Conservation (phyloP, 2,888 invertebrate species). For the Trichopoda pennipes region DNA sequence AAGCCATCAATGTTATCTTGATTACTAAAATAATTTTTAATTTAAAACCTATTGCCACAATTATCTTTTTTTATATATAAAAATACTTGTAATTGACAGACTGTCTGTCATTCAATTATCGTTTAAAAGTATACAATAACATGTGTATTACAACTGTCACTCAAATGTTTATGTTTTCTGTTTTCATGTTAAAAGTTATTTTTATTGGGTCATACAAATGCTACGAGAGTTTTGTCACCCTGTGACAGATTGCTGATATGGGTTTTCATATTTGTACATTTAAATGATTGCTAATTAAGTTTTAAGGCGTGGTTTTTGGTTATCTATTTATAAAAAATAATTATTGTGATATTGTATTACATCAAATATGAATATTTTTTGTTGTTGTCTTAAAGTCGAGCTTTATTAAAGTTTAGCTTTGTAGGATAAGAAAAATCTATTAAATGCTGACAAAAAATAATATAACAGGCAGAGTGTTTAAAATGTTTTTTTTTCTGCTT, state of each 20-base stretch:
- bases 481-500: no score
- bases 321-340: conserved; percentile 7
- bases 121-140: conserved; percentile 46
- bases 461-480: no score
- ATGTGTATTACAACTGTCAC: conserved; percentile 60
- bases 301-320: neutral
- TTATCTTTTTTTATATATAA: neutral
- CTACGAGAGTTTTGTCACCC: neutral
- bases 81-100: neutral
- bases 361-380: neutral
- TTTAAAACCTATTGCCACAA: no score
- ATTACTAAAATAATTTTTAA: no score
- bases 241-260: conserved; percentile 48
- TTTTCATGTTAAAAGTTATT: conserved; percentile 2
- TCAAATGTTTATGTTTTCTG: conserved; percentile 19
- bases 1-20: no score
- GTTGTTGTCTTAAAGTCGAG: neutral
- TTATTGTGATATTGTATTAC: neutral
- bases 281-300: conserved; percentile 62
- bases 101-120: conserved; percentile 21
- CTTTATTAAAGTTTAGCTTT: neutral
- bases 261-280: conserved; percentile 56
- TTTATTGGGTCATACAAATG: conserved; percentile 59
- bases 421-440: no score
- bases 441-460: no score